phyloP scores from a whole-genome alignment of 2,888 invertebrate species.

The Stenodema calcarata region DNA sequence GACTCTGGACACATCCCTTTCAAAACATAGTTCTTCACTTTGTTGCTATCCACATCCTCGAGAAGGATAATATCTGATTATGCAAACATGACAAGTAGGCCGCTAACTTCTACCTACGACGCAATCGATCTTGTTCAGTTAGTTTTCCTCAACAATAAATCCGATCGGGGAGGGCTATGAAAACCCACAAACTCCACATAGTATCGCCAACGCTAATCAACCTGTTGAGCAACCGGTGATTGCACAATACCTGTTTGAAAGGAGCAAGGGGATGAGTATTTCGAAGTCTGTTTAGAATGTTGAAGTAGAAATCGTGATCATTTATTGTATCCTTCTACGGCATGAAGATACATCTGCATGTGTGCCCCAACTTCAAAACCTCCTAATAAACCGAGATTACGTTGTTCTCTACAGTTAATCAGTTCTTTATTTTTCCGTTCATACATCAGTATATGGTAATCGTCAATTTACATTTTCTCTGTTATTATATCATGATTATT shows the following conservation, averaged over 20 bases:
- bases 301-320: too few relatives aligned
- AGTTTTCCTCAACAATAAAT: neutral
- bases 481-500: too few relatives aligned
- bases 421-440: too few relatives aligned
- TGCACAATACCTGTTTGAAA: neutral
- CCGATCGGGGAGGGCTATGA: neutral
- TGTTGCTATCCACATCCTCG: neutral
- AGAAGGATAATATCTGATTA: neutral
- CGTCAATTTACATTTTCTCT: too few relatives aligned
- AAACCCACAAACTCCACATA: neutral
- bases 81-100: neutral
- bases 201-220: neutral
- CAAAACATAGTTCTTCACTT: neutral
- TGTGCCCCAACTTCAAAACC: too few relatives aligned
- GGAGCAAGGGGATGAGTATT: too few relatives aligned
- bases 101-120: neutral
- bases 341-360: too few relatives aligned
- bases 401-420: too few relatives aligned
- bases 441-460: too few relatives aligned
- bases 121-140: neutral
- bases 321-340: too few relatives aligned
- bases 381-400: too few relatives aligned
- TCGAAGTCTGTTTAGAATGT: too few relatives aligned
- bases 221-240: neutral
- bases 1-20: neutral